These are phyloP conservation scores for Germaria angustata DNA, from an alignment of 2,888 invertebrate species.

Conservation along the genomic window DNA sequence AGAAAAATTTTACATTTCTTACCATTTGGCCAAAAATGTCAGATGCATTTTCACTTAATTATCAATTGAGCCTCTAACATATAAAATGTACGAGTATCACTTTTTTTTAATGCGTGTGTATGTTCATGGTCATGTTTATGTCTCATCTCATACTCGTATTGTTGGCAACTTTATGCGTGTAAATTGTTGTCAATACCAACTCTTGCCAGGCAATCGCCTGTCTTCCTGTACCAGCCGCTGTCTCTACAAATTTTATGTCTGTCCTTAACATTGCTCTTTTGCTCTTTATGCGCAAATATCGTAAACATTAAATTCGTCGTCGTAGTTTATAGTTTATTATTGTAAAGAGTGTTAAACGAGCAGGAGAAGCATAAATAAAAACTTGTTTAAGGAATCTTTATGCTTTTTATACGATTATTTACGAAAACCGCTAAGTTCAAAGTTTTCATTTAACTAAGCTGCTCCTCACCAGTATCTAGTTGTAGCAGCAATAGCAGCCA, in stretches of 20 bases:
- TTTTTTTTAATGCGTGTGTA: constrained; percentile 38
- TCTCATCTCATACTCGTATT: constrained; percentile 60
- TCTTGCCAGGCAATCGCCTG: constrained; percentile 2
- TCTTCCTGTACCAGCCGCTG: constrained; percentile 21
- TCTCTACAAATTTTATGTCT: constrained; percentile 20
- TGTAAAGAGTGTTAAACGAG: constrained; percentile 55
- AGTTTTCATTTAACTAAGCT: constrained; percentile 48
- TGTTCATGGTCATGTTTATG: constrained; percentile 61
- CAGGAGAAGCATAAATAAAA: constrained; percentile 30
- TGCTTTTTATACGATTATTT: constrained; percentile 48
- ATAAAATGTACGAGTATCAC: not conserved
- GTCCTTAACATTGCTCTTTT: constrained; percentile 1
- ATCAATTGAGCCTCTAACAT: not conserved
- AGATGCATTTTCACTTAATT: not conserved
- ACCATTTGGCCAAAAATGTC: not conserved
- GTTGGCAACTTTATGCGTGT: constrained; percentile 57
- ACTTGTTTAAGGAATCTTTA: constrained; percentile 63
- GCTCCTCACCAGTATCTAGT: not conserved
- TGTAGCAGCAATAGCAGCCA: not conserved
- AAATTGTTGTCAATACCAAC: constrained; percentile 22
- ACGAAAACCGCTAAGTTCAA: constrained; percentile 64
- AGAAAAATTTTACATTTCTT: too few relatives aligned
- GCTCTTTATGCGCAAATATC: not conserved
- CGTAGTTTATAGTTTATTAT: constrained; percentile 56
- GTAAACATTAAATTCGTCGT: constrained; percentile 36